Base-by-base conservation (phyloP, 2,797 vertebrate genomes). In the Picus viridis region DNA sequence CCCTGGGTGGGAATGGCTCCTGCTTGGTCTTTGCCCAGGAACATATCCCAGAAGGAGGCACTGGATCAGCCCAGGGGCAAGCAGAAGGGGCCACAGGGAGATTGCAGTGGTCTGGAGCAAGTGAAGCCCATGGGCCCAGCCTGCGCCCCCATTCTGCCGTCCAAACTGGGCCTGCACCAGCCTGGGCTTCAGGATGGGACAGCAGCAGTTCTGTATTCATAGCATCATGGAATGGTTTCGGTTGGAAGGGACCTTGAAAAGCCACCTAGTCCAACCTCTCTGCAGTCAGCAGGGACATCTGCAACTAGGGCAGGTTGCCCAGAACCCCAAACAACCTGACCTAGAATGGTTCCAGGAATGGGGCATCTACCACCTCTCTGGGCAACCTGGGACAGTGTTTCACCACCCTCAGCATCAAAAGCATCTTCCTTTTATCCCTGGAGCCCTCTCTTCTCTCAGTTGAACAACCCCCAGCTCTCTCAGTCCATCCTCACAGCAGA, bases 131-230 rank as follows among this genome's bases (percentile, higher is more conserved):
- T 9, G 5, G 12, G n/a, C 9, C 12, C n/a, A 63, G 30, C 11
- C 2, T 7, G 12, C 6, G 6, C 2, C 56, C n/a, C 9, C 0
- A 0, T 2, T 2, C 32, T 69, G 67, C 27, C 30, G 49, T 67
- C 67, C 86, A 45, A n/a, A 62, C 10, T 0, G 5, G 61, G 56
- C 56, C 49, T 12, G 29, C 13, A 4, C 53, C 5, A 2, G 19
- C 39, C 43, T 10, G 34, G 41, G 39, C 17, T n/a, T 11, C 24
- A 7, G 32, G 43, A 23, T 7, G 24, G 67, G 53, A 27, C 19
- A 10, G 3, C 18, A 3, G 56, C 1, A 2, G 36, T 63, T 67
- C 69, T 34, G 7, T 10, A 4, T 5, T 58, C 41, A 22, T 4
- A 43, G 63, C n/a, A 45, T 14, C 20, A 4, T 32, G 14, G 58